Conservation (phyloP, 2,113 vertebrate species). For the Hippocampus abdominalis region DNA sequence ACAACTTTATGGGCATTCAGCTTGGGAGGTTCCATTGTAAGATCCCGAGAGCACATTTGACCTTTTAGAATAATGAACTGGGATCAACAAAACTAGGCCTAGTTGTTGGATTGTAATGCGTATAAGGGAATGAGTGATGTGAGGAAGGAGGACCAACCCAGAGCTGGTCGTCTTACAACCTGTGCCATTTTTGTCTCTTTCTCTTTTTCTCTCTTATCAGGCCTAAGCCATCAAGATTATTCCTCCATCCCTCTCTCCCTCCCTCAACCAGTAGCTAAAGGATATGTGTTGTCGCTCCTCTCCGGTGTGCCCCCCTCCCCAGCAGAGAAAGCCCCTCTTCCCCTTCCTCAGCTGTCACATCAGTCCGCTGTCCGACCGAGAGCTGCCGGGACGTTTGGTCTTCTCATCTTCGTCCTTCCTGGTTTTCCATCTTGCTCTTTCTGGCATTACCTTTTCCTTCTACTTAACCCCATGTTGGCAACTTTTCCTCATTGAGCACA, state of each 20-base stretch:
- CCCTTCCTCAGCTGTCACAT: constrained; percentile 49
- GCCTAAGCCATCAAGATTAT: constrained; percentile 84
- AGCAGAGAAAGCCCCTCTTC: constrained; percentile 54
- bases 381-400: constrained; percentile 67
- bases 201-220: constrained; percentile 77
- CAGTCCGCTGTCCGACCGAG: constrained; percentile 49
- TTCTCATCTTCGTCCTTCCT: constrained; percentile 40
- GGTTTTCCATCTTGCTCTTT: constrained; percentile 8
- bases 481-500: constrained; percentile 24
- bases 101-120: constrained; percentile 1
- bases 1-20: not conserved
- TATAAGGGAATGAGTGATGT: constrained; percentile 3
- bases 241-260: constrained; percentile 72
- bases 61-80: not conserved
- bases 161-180: constrained; percentile 51
- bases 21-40: not conserved
- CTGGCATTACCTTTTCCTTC: constrained; percentile 17
- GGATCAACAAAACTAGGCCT: not conserved
- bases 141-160: constrained; percentile 33
- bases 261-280: constrained; percentile 72
- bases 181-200: constrained; percentile 69
- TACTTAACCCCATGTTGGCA: constrained; percentile 49
- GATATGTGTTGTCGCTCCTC: constrained; percentile 78
- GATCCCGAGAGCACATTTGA: not conserved
- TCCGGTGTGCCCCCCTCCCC: constrained; percentile 37